Conservation (phyloP, 64 coral and sea anemone species). For the Cladopsammia gracilis region DNA sequence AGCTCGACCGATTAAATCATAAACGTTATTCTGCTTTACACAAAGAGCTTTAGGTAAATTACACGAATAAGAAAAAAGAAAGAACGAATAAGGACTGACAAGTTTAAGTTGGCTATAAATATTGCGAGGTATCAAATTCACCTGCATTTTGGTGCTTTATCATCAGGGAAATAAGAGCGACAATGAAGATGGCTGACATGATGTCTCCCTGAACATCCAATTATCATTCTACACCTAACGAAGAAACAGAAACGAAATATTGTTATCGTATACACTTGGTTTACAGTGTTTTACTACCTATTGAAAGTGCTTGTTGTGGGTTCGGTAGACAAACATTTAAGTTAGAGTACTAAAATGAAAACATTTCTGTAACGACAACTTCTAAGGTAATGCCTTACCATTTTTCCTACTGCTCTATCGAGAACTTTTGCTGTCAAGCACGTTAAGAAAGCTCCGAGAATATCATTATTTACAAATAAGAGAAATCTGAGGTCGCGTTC, state of each 20-base stretch:
- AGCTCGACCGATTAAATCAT: no score
- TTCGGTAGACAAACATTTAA: no score
- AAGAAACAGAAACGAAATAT: not conserved
- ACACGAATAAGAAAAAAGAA: not conserved
- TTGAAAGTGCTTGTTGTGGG: no score
- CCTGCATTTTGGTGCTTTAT: not conserved
- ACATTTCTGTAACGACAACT: no score
- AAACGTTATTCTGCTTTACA: no score
- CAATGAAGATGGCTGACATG: constrained; percentile 13
- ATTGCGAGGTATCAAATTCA: not conserved
- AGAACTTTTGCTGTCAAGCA: not conserved
- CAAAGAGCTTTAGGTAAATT: not conserved
- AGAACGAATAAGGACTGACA: not conserved
- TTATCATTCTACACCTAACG: not conserved
- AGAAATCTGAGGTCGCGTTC: not conserved
- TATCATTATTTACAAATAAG: not conserved
- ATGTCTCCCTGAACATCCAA: not conserved
- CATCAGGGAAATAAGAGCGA: not conserved
- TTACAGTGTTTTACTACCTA: no score
- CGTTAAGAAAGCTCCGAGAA: not conserved
- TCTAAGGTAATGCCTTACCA: not conserved
- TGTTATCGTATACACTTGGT: not conserved
- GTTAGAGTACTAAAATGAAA: no score
- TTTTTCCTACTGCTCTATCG: not conserved
- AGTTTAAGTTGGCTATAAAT: no score